Conservation (phyloP, 2,113 vertebrate genomes). For the Numenius arquata region DNA sequence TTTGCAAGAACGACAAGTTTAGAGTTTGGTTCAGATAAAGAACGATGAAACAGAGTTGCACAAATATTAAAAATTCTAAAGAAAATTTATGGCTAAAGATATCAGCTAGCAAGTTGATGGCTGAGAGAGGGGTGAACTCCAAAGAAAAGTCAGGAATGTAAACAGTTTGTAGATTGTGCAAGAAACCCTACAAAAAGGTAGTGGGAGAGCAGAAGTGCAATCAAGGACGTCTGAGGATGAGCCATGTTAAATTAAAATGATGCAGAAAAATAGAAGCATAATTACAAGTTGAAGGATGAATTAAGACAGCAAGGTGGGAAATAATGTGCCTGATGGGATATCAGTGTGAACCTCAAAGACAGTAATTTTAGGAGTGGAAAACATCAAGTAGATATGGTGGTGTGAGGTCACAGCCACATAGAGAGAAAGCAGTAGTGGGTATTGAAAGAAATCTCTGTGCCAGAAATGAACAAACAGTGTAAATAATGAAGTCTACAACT, state of each 20-base stretch:
- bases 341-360: fast-evolving
- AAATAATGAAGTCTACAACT: not conserved
- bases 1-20: not conserved
- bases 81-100: not conserved
- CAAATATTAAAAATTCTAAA: not conserved
- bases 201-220: not conserved
- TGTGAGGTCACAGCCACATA: not conserved
- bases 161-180: not conserved
- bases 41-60: not conserved
- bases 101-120: not conserved
- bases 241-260: not conserved
- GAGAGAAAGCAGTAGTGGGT: not conserved
- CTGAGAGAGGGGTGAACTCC: not conserved
- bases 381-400: not conserved
- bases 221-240: not conserved
- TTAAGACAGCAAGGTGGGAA: not conserved
- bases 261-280: not conserved
- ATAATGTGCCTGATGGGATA: not conserved
- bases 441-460: not conserved
- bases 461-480: not conserved
- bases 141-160: not conserved
- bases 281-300: not conserved
- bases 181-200: not conserved
- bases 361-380: not conserved
- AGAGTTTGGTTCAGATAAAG: not conserved